Percentiles rank a stretch among this genome's conserved stretches.
Evolutionary conservation across 2,888 invertebrate species (phyloP).

Genomic region (Resseliella maxima): DNA sequence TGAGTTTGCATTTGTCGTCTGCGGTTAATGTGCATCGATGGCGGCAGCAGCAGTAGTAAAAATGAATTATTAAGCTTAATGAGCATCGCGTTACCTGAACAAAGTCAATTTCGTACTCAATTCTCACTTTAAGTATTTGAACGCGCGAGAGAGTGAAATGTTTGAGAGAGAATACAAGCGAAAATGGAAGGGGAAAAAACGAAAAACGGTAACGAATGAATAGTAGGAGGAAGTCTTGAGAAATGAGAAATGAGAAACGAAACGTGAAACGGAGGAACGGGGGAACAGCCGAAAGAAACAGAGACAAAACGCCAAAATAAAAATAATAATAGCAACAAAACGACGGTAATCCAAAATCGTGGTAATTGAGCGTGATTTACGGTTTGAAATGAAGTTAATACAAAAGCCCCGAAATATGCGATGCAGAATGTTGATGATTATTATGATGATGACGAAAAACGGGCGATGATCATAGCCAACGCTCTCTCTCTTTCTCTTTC

Average conservation of each 20-base stretch:
- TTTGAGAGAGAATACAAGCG: too few relatives aligned
- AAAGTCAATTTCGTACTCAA: conserved; percentile 50
- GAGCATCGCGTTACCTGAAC: conserved; percentile 44
- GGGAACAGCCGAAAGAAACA: background rate
- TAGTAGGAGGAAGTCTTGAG: background rate
- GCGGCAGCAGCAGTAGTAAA: conserved; percentile 21
- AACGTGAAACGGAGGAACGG: background rate
- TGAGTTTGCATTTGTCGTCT: conserved; percentile 34
- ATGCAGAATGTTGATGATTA: conserved; percentile 32
- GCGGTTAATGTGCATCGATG: conserved; percentile 51
- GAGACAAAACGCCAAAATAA: conserved; percentile 32
- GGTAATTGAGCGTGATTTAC: conserved; percentile 53
- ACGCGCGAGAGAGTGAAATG: background rate
- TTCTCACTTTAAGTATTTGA: background rate
- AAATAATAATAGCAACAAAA: conserved; percentile 51
- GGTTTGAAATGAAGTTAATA: conserved; percentile 51
- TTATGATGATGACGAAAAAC: conserved; percentile 2
- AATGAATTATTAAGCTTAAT: conserved; percentile 48
- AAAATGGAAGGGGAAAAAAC: background rate
- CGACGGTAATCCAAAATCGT: conserved; percentile 32
- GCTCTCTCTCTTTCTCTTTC: background rate
- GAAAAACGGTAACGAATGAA: too few relatives aligned
- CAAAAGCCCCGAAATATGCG: conserved; percentile 48
- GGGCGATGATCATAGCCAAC: conserved; percentile 27
- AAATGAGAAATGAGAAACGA: background rate